These are phyloP conservation scores for Scaptomyza cyrtandrae DNA, from an alignment of 2,888 invertebrate genomes.

Conservation along the genomic window DNA sequence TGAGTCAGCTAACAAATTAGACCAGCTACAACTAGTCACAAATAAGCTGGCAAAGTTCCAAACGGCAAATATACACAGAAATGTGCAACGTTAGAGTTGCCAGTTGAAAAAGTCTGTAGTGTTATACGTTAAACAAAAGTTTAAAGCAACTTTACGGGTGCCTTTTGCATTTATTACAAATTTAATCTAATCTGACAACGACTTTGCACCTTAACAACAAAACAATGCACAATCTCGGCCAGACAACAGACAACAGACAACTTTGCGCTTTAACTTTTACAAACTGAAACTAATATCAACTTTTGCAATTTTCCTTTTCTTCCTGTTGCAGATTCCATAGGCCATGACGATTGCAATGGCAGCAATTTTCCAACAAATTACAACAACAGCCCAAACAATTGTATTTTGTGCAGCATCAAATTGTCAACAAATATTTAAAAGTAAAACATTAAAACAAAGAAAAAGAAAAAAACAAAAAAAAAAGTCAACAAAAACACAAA, in stretches of 20 bases:
- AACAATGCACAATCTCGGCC: conserved; percentile 5
- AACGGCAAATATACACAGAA: background rate
- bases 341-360: conserved; percentile 90
- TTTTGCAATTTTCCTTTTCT: conserved; percentile 37
- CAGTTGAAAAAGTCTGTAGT: background rate
- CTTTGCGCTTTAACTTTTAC: conserved; percentile 39
- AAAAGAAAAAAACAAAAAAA: conserved; percentile 31
- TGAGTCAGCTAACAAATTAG: conserved; percentile 40
- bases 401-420: conserved; percentile 81
- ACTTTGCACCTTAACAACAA: conserved; percentile 11
- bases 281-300: conserved; percentile 63
- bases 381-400: conserved; percentile 70
- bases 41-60: conserved; percentile 23
- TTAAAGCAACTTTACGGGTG: background rate
- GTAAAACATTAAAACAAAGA: conserved; percentile 63
- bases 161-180: conserved; percentile 17
- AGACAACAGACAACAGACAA: conserved; percentile 2
- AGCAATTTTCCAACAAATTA: conserved; percentile 79
- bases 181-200: background rate
- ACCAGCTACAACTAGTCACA: conserved; percentile 15
- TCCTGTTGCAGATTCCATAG: conserved; percentile 88
- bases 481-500: conserved; percentile 24
- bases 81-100: conserved; percentile 1
- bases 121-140: background rate
- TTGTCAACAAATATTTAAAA: conserved; percentile 79